Conservation (phyloP, 2,113 vertebrate species). For the Phrynosoma blainvillii region DNA sequence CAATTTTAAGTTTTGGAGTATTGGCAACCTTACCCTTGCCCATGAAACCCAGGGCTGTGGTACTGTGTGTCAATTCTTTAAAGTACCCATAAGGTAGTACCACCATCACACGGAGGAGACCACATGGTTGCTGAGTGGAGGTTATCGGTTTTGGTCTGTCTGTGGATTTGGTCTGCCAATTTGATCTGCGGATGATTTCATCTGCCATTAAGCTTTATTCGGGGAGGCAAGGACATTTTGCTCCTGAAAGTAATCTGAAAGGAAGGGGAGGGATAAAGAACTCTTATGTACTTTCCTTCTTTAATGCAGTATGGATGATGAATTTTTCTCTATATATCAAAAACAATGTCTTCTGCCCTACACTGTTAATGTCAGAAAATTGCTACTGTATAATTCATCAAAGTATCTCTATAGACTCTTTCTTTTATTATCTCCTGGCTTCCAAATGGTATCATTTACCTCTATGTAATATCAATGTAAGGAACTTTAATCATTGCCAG, state of each 20-base stretch:
- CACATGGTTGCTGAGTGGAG: not conserved
- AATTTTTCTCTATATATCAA: constrained; percentile 83
- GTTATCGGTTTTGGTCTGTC: not conserved
- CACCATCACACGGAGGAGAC: no score
- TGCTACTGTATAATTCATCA: constrained; percentile 82
- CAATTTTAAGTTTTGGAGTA: not conserved
- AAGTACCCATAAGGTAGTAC: not conserved
- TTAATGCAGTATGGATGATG: constrained; percentile 78
- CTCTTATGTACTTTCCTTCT: constrained; percentile 74
- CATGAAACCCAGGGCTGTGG: not conserved
- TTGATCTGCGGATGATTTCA: no score
- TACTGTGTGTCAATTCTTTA: not conserved
- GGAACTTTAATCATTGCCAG: constrained; percentile 77
- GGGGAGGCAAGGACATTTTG: constrained; percentile 52
- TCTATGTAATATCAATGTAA: constrained; percentile 69
- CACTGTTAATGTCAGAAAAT: constrained; percentile 83
- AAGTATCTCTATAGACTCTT: constrained; percentile 78
- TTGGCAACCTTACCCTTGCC: not conserved
- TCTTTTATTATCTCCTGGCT: constrained; percentile 78
- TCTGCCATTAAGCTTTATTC: constrained; percentile 40
- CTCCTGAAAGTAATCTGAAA: constrained; percentile 66
- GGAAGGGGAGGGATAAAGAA: constrained; percentile 52
- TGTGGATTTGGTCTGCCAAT: not conserved
- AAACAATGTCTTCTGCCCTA: constrained; percentile 79
- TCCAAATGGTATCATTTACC: constrained; percentile 76